Conservation (phyloP, 2,888 invertebrate species). For the Rhorus exstirpatorius region DNA sequence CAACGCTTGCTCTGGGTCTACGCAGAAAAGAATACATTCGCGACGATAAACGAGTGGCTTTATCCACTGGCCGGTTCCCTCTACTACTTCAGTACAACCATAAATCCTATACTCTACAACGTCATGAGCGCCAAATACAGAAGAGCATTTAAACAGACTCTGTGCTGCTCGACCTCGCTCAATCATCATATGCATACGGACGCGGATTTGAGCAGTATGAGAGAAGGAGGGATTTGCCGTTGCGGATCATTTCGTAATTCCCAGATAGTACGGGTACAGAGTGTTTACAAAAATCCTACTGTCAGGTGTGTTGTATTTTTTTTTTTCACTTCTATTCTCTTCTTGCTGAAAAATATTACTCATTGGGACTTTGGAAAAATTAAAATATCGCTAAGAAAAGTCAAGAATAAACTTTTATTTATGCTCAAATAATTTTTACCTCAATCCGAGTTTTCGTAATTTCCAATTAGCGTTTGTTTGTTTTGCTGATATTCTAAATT, state of each 20-base stretch:
- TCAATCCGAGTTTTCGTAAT: not conserved
- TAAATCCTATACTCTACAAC: conserved; percentile 95
- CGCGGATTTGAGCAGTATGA: conserved; percentile 76
- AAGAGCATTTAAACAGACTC: conserved; percentile 91
- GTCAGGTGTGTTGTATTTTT: conserved; percentile 72
- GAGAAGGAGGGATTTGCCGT: conserved; percentile 89
- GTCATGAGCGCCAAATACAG: conserved; percentile 93
- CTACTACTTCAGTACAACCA: conserved; percentile 93
- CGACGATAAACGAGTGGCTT: conserved; percentile 91
- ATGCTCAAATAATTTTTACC: not conserved
- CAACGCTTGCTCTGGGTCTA: conserved; percentile 95
- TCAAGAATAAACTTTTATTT: conserved; percentile 3
- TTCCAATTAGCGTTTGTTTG: not conserved
- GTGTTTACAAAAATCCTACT: conserved; percentile 75
- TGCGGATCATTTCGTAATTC: conserved; percentile 85
- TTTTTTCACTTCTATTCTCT: not conserved
- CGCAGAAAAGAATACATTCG: conserved; percentile 89
- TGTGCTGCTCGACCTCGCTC: conserved; percentile 87
- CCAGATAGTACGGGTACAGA: conserved; percentile 86
- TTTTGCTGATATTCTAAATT: not conserved
- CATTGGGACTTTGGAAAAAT: not conserved
- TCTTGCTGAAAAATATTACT: not conserved
- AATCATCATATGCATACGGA: conserved; percentile 35
- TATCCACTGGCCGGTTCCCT: conserved; percentile 93
- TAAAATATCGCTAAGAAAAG: no score